A percentile compares a stretch with the other conserved stretches of the same genome.
These are phyloP conservation scores for Phorcus lineatus DNA, from an alignment of 2,888 invertebrate genomes.

Conservation along the genomic window DNA sequence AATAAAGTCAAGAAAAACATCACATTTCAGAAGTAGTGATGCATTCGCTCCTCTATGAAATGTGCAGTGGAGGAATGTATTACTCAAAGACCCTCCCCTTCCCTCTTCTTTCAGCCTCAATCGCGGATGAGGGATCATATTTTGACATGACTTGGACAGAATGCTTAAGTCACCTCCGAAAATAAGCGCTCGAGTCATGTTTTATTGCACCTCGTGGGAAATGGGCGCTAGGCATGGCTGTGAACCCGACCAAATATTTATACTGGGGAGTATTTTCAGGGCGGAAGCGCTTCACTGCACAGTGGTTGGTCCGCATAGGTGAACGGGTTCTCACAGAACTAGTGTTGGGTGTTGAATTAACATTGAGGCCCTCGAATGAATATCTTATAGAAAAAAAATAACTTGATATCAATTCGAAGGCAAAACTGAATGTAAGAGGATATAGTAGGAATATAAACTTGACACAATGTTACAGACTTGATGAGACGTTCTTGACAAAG, in stretches of 20 bases:
- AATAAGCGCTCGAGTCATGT: constrained; percentile 1
- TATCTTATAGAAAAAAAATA: neutral
- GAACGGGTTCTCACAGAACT: neutral
- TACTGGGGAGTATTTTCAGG: neutral
- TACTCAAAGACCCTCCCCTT: no score
- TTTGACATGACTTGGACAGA: neutral
- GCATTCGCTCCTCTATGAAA: no score
- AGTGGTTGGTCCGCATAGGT: neutral
- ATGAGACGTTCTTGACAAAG: no score
- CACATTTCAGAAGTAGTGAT: no score
- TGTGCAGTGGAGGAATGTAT: no score
- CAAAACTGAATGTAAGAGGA: no score
- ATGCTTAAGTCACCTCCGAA: neutral
- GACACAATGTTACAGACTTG: no score
- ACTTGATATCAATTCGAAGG: no score
- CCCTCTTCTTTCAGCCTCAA: no score
- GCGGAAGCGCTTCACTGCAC: neutral
- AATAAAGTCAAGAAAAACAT: no score
- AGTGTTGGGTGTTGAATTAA: neutral
- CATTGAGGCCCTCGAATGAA: neutral
- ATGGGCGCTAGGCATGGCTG: neutral
- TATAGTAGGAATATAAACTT: no score
- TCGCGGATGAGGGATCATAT: no score
- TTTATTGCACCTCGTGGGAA: neutral
- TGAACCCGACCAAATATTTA: neutral